Conservation (phyloP, 2,888 invertebrate genomes). For the Agrochola litura region DNA sequence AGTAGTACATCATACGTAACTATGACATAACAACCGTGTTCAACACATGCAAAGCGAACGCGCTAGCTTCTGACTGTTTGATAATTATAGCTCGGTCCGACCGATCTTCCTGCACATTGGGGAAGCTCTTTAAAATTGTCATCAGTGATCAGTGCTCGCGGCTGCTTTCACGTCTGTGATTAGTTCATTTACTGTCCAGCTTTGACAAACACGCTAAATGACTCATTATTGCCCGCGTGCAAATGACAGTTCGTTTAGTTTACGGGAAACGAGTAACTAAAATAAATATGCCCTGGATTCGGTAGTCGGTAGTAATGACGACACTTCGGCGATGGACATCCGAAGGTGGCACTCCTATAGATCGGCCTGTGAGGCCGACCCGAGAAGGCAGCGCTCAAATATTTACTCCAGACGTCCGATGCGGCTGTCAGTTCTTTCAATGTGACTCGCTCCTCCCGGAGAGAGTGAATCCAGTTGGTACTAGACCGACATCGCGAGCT, state of each 20-base stretch:
- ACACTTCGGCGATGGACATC: constrained; percentile 92
- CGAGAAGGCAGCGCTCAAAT: constrained; percentile 93
- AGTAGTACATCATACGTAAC: constrained; percentile 74
- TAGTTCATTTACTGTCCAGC: constrained; percentile 85
- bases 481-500: constrained; percentile 92
- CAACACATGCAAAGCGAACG: constrained; percentile 88
- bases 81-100: constrained; percentile 87
- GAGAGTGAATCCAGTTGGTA: constrained; percentile 92
- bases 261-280: constrained; percentile 71
- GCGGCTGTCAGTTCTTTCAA: constrained; percentile 96
- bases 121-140: constrained; percentile 90
- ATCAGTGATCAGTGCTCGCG: constrained; percentile 89
- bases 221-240: constrained; percentile 75
- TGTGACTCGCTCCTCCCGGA: constrained; percentile 95
- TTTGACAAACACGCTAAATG: constrained; percentile 83
- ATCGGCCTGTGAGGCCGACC: constrained; percentile 92
- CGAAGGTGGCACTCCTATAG: constrained; percentile 92
- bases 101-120: constrained; percentile 87
- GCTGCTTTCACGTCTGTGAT: constrained; percentile 87
- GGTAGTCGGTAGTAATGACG: constrained; percentile 85
- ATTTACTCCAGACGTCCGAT: constrained; percentile 94
- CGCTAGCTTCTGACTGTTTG: constrained; percentile 86
- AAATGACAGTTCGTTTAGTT: constrained; percentile 73
- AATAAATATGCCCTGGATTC: constrained; percentile 78
- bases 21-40: constrained; percentile 84